Evolutionary conservation across 2,888 invertebrate species (phyloP).

Genomic region (Spilosoma lubricipeda): DNA sequence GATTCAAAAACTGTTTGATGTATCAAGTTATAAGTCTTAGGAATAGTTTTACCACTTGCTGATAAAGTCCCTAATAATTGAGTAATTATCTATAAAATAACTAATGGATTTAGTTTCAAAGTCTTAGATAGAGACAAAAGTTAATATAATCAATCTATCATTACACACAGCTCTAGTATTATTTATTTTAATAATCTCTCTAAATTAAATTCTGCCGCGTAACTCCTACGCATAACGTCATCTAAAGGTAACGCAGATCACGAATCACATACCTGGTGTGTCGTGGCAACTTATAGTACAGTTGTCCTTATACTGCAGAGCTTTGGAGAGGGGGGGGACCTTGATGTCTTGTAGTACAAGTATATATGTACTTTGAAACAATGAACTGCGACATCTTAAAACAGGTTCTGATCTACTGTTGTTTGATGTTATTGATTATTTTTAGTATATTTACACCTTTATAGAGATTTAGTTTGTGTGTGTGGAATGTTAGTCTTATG

Average conservation of each 20-base stretch:
- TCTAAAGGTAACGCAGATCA: constrained; percentile 10
- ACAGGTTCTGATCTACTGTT: constrained; percentile 8
- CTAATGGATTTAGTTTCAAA: too few species aligned
- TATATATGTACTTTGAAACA: neutral
- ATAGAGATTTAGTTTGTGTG: neutral
- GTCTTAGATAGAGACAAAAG: too few species aligned
- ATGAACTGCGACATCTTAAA: neutral
- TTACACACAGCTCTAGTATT: neutral
- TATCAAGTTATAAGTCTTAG: too few species aligned
- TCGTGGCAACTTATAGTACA: constrained; percentile 30
- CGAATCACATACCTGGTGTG: constrained; percentile 20
- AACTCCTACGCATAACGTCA: constrained; percentile 12
- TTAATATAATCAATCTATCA: neutral
- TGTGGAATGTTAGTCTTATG: neutral
- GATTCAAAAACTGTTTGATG: too few species aligned
- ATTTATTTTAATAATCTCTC: neutral
- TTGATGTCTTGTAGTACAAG: constrained; percentile 2
- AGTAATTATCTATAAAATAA: too few species aligned
- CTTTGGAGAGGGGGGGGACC: constrained; percentile 7
- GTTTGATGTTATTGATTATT: neutral
- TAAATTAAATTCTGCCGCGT: neutral
- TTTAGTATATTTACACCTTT: neutral
- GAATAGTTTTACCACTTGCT: too few species aligned
- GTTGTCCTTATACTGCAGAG: constrained; percentile 34
- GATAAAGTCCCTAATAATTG: too few species aligned